Base-by-base conservation (phyloP, 2,113 vertebrate species). In the Gymnogyps californianus region DNA sequence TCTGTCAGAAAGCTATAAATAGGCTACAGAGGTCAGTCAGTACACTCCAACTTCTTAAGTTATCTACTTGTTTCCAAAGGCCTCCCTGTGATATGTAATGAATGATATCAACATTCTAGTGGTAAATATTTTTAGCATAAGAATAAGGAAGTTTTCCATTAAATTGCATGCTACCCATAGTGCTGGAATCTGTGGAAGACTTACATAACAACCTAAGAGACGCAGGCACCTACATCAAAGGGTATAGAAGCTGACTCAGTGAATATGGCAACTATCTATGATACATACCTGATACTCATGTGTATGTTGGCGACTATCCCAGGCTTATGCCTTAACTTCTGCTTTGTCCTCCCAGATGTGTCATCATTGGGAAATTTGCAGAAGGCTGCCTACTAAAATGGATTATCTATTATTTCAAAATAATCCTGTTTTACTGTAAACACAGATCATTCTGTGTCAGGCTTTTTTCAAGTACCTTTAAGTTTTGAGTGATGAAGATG, bases 261-360 rank as follows among this genome's bases (percentile, higher is more conserved):
- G 69, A 78, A 62, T 32, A 74, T 4, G 36, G 69, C 72, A 91
- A 34, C 79, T 67, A 21, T 22, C 47, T 75, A 22, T 84, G 88
- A 84, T 52, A 69, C 87, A 19, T 38, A 84, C 72, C 36, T 89
- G 59, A 81, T 54, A 66, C 36, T 87, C 40, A 6, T 28, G 36
- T 19, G 13, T 70, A 8, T 66, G 31, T 40, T 91, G 92, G 87
- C 22, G 0, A 46, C 59, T 36, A 11, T 55, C 59, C 78, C n/a
- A 57, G 72, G 46, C 52, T 82, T 87, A n/a, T 49, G 77, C 72
- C 40, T 95, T 70, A 59, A 81, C 19, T 87, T 86, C 59, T 87
- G 87, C 93, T 92, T 92, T 83, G 90, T 72, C 84, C 59, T 96
- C 77, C 89, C 84, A 87, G 46, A 82, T 91, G 74, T 84, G 90